Evolutionary conservation across 2,113 vertebrate species (phyloP), one percentile per base, ranked within the genome.

Genomic region (Dasyprocta punctata): DNA sequence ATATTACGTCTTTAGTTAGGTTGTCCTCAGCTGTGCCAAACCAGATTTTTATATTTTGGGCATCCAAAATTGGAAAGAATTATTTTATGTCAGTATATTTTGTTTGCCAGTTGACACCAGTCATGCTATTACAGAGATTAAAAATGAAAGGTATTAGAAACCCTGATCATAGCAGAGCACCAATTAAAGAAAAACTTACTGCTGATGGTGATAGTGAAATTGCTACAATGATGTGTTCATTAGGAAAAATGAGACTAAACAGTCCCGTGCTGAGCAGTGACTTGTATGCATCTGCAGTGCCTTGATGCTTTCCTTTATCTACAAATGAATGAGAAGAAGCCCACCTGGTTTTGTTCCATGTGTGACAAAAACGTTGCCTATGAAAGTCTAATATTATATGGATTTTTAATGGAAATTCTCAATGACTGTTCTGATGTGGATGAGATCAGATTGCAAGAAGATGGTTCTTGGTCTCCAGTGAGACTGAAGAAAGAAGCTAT

Each of bases 121-220:
- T 99, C 0, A 98, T 99, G 98, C 98, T 99, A 92, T 97, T 99
- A 94, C 99, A 99, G 98, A 99, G 99, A 97, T 98, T 99, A 92
- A 99, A 99, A 98, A 99, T 99, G 99, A 99, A 99, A 98, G 99
- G 99, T 92, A 99, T 99, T 98, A 98, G 99, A 97, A 99, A 99
- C 97, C 99, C 99, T 3, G 99, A 99, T 98, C 99, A 99, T 99
- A 99, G 99, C 97, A 99, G 99, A 99, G 99, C 99, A 22, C 98
- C 99, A 71, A 99, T 99, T 97, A 99, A 99, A 99, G 99, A 99
- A 98, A 99, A 99, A 97, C 98, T 99, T 61, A 99, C 99, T 6
- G 99, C 99, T 77, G 99, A 99, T 97, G 99, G 99, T 41, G 99
- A 99, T 96, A 99, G 99, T 86, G 99, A 99, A 98, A 99, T 99